A percentile compares a stretch with the other conserved stretches of the same genome.
phyloP scores from a whole-genome alignment of 1,140 invertebrate genomes.

The Trichomalopsis sarcophagae region DNA sequence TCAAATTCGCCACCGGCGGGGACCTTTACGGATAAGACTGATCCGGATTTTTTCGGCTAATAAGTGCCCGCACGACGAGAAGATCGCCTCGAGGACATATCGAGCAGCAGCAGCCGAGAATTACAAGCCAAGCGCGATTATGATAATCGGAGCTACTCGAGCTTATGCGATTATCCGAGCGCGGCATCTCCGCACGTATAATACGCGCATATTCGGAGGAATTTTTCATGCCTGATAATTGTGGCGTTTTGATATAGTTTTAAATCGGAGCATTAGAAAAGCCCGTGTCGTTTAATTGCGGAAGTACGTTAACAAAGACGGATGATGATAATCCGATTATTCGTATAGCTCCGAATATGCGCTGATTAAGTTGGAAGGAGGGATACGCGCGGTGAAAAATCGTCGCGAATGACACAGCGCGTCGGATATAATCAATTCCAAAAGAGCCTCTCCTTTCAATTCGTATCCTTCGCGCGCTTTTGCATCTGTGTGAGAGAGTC shows the following conservation, averaged over 20 bases:
- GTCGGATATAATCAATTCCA: slow-evolving; percentile 47
- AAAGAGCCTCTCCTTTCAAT: slow-evolving; percentile 48
- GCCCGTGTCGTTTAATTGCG: neutral
- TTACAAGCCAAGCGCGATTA: slow-evolving; percentile 73
- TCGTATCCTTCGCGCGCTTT: slow-evolving; percentile 42
- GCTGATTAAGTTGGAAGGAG: slow-evolving; percentile 22
- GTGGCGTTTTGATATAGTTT: slow-evolving; percentile 34
- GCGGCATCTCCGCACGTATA: slow-evolving; percentile 34
- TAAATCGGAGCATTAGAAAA: slow-evolving; percentile 6
- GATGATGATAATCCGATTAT: neutral
- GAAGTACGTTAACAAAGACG: neutral
- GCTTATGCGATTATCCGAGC: slow-evolving; percentile 41
- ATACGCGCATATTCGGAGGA: neutral
- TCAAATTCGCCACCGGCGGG: slow-evolving; percentile 48
- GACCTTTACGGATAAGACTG: slow-evolving; percentile 43
- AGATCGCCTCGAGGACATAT: slow-evolving; percentile 39
- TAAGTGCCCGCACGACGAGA: slow-evolving; percentile 31
- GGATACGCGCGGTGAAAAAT: slow-evolving; percentile 10
- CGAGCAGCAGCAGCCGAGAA: slow-evolving; percentile 56
- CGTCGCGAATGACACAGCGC: slow-evolving; percentile 44
- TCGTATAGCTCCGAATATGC: slow-evolving; percentile 7
- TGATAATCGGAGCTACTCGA: slow-evolving; percentile 69
- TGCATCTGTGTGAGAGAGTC: neutral
- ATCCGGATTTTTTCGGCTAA: slow-evolving; percentile 50
- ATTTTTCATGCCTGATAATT: slow-evolving; percentile 9